These are phyloP conservation scores for Scaptomyza tumidula DNA, from an alignment of 2,888 invertebrate genomes.

Conservation along the genomic window DNA sequence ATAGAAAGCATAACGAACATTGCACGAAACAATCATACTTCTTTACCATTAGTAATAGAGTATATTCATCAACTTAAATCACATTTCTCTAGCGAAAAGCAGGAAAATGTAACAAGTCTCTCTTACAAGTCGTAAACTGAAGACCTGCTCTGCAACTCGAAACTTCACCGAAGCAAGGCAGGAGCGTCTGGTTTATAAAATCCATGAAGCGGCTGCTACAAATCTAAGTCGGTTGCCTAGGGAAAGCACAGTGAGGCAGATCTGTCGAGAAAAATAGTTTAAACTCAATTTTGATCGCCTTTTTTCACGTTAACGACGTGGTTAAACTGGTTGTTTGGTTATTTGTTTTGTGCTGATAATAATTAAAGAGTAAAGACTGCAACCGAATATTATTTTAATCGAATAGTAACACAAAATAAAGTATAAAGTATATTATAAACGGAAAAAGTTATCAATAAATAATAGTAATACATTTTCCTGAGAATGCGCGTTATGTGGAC, in stretches of 20 bases:
- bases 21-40: neutral
- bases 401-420: too few relatives aligned
- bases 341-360: too few relatives aligned
- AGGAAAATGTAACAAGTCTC: constrained; percentile 72
- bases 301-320: neutral
- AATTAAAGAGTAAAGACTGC: too few relatives aligned
- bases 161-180: neutral
- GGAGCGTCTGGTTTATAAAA: constrained; percentile 65
- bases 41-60: neutral
- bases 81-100: constrained; percentile 72
- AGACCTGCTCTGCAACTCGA: constrained; percentile 2
- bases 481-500: too few relatives aligned
- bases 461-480: too few relatives aligned
- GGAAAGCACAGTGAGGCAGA: constrained; percentile 68
- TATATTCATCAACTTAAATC: constrained; percentile 73
- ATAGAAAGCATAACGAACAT: neutral
- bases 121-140: constrained; percentile 8
- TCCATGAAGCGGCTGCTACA: constrained; percentile 68
- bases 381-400: too few relatives aligned
- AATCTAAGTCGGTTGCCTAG: constrained; percentile 36
- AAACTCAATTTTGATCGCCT: neutral
- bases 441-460: too few relatives aligned
- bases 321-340: neutral
- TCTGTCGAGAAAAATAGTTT: neutral
- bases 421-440: too few relatives aligned